phyloP scores from a whole-genome alignment of 2,888 invertebrate species.

The Epinotia demarniana region DNA sequence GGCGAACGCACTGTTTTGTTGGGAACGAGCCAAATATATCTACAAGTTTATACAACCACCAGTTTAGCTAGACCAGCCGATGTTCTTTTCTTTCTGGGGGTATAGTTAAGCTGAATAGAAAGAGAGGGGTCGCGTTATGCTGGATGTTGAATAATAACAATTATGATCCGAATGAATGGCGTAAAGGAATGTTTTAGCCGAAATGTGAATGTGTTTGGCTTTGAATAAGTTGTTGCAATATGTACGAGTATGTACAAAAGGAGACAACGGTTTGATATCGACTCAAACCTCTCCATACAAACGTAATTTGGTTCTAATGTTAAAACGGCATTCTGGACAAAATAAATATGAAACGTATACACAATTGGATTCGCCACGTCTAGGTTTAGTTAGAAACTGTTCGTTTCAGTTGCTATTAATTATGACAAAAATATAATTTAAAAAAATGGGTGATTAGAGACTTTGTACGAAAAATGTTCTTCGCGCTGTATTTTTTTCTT shows the following conservation, averaged over 20 bases:
- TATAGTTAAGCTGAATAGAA: constrained; percentile 25
- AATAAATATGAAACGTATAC: too few relatives aligned
- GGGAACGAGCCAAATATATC: constrained; percentile 57
- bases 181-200: constrained; percentile 36
- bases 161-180: constrained; percentile 43
- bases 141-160: constrained; percentile 41
- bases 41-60: constrained; percentile 48
- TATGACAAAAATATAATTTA: too few relatives aligned
- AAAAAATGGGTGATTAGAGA: too few relatives aligned
- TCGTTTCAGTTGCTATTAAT: too few relatives aligned
- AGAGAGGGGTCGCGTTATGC: constrained; percentile 26
- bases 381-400: too few relatives aligned
- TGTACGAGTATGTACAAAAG: constrained; percentile 2
- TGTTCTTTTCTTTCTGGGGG: constrained; percentile 10
- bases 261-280: not conserved
- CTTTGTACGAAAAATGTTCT: too few relatives aligned
- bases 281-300: too few relatives aligned
- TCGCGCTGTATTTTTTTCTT: too few relatives aligned
- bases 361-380: too few relatives aligned
- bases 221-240: constrained; percentile 23
- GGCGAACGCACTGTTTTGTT: constrained; percentile 59
- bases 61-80: constrained; percentile 40
- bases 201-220: constrained; percentile 36
- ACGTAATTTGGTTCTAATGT: too few relatives aligned
- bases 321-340: too few relatives aligned